Percentiles rank a stretch among this genome's conserved stretches.
Evolutionary conservation across 2,888 invertebrate genomes (phyloP).

Genomic region (Hypomecis punctinalis): DNA sequence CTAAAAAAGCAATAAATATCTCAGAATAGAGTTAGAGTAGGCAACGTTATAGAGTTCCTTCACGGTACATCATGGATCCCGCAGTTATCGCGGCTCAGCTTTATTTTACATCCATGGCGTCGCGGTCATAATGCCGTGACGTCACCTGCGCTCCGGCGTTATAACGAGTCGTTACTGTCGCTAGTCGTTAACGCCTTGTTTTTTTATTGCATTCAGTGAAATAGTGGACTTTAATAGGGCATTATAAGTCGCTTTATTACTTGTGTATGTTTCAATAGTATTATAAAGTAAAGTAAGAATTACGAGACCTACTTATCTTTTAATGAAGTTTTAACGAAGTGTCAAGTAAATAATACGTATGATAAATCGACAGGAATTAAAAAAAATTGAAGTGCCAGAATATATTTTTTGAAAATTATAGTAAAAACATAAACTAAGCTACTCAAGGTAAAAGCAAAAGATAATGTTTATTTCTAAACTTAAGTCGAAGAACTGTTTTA

Average conservation of each 20-base stretch:
- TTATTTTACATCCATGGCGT: constrained; percentile 19
- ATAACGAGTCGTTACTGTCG: constrained; percentile 7
- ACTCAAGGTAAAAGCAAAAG: too few relatives aligned
- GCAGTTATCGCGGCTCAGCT: constrained; percentile 14
- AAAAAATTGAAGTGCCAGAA: too few relatives aligned
- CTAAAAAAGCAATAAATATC: constrained; percentile 21
- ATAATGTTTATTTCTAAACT: too few relatives aligned
- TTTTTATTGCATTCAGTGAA: neutral
- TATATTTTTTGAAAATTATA: too few relatives aligned
- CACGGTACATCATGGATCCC: constrained; percentile 20
- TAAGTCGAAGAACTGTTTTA: too few relatives aligned
- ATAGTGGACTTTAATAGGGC: constrained; percentile 3
- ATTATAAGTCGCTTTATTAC: neutral
- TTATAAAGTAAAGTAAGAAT: too few relatives aligned
- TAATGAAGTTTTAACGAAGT: too few relatives aligned
- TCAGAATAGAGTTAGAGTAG: constrained; percentile 28
- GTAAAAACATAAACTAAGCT: too few relatives aligned
- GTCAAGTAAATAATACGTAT: too few relatives aligned
- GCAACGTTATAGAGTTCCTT: constrained; percentile 26
- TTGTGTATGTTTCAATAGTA: neutral
- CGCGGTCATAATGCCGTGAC: constrained; percentile 1
- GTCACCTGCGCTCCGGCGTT: constrained; percentile 11
- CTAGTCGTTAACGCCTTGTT: neutral
- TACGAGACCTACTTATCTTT: too few relatives aligned
- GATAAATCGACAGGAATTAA: too few relatives aligned